Evolutionary conservation across 2,797 vertebrate species (phyloP), one percentile per base, ranked within the genome.

Genomic region (Neomorphus geoffroyi): DNA sequence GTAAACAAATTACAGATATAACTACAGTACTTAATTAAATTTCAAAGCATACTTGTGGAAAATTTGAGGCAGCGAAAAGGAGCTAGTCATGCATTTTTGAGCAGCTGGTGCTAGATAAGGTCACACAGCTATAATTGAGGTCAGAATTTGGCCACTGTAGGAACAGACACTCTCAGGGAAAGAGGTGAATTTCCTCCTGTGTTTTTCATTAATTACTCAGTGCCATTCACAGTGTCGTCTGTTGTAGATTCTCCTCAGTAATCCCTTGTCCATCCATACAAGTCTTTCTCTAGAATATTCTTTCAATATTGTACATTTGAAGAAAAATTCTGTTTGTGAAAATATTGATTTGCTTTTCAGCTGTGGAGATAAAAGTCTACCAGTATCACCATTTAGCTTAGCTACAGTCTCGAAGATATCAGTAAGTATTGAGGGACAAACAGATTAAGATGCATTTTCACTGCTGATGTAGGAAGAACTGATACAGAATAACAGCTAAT

Each of bases 181-280:
- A 86, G 39, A 86, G 88, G 91, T 86, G 86, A 94, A 86, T 72
- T 72, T 91, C 89, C 83, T 89, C 84, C 79, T 79, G 85, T 56
- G 86, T 43, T 91, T 73, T 88, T 88, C 92, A 93, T 96, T 95
- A 96, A 94, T 96, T 92, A 96, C 88, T 61, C 71, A 43, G 70
- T 58, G 70, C 48, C 91, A 61, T 62, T 35, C 90, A 86, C 46
- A 66, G 18, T 37, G 57, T 18, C 85, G 57, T 65, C 80, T 88
- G n/a, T 21, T 39, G 50, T 17, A 88, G 26, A 79, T 64, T 6
- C 22, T 80, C n/a, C 53, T 70, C 46, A n/a, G 45, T 75, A 81
- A 92, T 65, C 57, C 48, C 56, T 64, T 57, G 53, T 26, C 71
- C 78, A 32, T 26, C 71, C 78, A 32, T 17, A 46, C 3, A 80